A percentile compares a stretch with the other conserved stretches of the same genome.
Conservation (phyloP, 2,888 invertebrate species). For the Galerucella pusilla region DNA sequence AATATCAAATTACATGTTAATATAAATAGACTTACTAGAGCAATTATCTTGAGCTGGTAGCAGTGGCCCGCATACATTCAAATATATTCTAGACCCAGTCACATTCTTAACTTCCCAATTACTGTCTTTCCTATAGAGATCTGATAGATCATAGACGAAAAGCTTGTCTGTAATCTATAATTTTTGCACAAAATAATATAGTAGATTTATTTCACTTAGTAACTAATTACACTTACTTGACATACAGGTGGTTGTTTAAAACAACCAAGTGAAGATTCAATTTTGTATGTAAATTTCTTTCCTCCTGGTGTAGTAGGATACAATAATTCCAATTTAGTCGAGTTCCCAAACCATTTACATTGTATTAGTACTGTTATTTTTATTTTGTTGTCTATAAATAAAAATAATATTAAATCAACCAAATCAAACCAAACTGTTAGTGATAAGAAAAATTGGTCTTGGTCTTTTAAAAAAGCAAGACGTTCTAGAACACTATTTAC, state of each 20-base stretch:
- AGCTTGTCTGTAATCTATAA: not conserved
- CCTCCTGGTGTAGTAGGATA: not conserved
- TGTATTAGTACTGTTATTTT: conserved; percentile 45
- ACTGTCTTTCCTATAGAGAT: not conserved
- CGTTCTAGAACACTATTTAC: too few species aligned
- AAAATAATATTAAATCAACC: not conserved
- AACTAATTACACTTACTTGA: not conserved
- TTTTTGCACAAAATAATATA: not conserved
- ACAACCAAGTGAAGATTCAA: conserved; percentile 2
- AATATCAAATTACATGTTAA: too few species aligned
- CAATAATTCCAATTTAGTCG: conserved; percentile 15
- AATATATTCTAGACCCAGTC: conserved; percentile 19
- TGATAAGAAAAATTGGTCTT: too few species aligned
- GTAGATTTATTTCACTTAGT: not conserved
- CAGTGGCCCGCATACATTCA: conserved; percentile 51
- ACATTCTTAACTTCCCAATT: not conserved
- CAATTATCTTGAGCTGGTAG: conserved; percentile 36
- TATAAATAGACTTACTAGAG: conserved; percentile 36
- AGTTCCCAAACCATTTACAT: conserved; percentile 37
- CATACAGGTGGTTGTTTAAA: conserved; percentile 5
- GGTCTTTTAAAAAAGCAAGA: too few species aligned
- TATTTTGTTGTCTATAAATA: conserved; percentile 40
- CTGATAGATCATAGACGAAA: not conserved
- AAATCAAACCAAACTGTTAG: not conserved
- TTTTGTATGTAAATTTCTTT: not conserved